Evolutionary conservation across 1,140 invertebrate genomes (phyloP).

Genomic region (Drosophila nasuta): DNA sequence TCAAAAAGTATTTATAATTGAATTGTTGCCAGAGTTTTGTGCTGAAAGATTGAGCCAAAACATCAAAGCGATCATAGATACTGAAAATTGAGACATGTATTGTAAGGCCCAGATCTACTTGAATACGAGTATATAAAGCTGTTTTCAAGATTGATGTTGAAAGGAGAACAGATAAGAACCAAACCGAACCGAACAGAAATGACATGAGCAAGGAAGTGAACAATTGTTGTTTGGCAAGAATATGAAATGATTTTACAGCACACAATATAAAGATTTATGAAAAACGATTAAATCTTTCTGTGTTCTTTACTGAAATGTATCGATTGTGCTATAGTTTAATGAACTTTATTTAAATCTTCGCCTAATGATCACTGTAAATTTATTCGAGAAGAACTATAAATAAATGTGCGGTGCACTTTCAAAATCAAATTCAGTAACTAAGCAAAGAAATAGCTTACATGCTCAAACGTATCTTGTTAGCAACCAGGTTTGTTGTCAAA

Average conservation of each 20-base stretch:
- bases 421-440: not conserved
- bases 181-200: not conserved
- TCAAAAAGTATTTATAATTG: slow-evolving; percentile 70
- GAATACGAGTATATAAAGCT: slow-evolving; percentile 20
- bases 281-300: slow-evolving; percentile 8
- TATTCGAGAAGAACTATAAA: not conserved
- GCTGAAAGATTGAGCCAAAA: slow-evolving; percentile 58
- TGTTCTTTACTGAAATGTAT: not conserved
- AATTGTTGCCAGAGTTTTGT: slow-evolving; percentile 62
- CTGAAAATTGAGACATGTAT: slow-evolving; percentile 49
- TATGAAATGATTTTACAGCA: slow-evolving; percentile 18
- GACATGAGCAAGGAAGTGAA: slow-evolving; percentile 54
- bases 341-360: not conserved
- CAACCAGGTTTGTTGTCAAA: slow-evolving; percentile 26
- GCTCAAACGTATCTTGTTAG: not conserved
- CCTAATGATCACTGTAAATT: not conserved
- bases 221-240: slow-evolving; percentile 37
- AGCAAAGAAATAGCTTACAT: not conserved
- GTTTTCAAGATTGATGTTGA: slow-evolving; percentile 61
- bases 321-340: not conserved
- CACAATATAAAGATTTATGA: slow-evolving; percentile 10
- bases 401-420: not conserved
- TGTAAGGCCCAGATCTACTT: slow-evolving; percentile 13
- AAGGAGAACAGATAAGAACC: slow-evolving; percentile 47
- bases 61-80: slow-evolving; percentile 60